Conservation (phyloP, 1,140 invertebrate species). For the Oedothorax gibbosus region DNA sequence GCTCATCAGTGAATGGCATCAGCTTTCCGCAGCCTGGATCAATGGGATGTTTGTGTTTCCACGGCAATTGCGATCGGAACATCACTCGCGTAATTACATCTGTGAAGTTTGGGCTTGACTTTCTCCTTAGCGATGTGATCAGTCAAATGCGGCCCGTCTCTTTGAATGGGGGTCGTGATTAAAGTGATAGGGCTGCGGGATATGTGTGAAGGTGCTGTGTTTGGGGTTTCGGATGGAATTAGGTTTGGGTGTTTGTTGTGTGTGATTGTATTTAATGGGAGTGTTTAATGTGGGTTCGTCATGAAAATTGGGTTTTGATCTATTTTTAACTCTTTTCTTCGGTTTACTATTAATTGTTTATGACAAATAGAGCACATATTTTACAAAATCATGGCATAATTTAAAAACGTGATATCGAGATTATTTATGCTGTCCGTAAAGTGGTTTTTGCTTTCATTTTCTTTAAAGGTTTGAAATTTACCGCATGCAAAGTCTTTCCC, state of each 20-base stretch:
- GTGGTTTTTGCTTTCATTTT: no score
- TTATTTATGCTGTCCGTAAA: no score
- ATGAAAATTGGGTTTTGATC: neutral
- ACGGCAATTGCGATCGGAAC: neutral
- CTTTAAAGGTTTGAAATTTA: no score
- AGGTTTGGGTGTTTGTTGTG: neutral
- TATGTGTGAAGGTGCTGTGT: neutral
- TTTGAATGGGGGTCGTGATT: neutral
- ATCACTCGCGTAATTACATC: slow-evolving; percentile 23
- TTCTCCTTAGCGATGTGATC: slow-evolving; percentile 20
- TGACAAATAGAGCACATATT: no score
- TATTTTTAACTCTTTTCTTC: no score
- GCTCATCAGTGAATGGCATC: slow-evolving; percentile 42
- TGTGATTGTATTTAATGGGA: neutral
- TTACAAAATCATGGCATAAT: no score
- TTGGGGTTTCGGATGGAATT: neutral
- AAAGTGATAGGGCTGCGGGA: neutral
- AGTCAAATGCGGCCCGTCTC: neutral
- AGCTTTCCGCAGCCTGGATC: neutral
- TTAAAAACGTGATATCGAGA: no score
- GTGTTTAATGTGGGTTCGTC: neutral
- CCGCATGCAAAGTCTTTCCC: no score
- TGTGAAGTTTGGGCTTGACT: slow-evolving; percentile 14
- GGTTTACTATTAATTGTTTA: no score
- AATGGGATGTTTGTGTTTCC: slow-evolving; percentile 43